Conservation (phyloP, 1,140 invertebrate species). For the Cydia pomonella region DNA sequence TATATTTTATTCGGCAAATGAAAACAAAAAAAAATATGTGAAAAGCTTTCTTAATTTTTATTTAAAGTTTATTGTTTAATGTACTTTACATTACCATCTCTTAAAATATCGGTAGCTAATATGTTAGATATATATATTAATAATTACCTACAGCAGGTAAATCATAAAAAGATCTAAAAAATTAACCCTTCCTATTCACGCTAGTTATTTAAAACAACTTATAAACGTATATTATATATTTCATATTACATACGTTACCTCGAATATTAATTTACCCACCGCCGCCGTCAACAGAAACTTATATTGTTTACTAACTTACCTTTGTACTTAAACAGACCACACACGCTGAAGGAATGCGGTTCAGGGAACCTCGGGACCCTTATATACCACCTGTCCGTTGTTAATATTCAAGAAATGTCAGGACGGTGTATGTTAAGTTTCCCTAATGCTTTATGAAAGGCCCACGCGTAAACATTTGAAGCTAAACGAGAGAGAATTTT, state of each 20-base stretch:
- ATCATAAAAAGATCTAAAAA: no score
- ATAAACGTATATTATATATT: no score
- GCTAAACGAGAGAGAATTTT: background rate
- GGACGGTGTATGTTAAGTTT: constrained; percentile 50
- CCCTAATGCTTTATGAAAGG: constrained; percentile 40
- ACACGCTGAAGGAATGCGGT: constrained; percentile 11
- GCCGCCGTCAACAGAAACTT: constrained; percentile 25
- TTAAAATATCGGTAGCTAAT: no score
- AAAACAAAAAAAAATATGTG: no score
- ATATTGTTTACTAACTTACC: constrained; percentile 18
- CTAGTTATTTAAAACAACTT: no score
- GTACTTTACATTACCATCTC: no score
- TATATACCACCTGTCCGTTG: constrained; percentile 31
- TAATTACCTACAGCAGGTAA: no score
- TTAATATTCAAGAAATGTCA: constrained; percentile 60
- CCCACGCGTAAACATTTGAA: background rate
- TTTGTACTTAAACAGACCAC: constrained; percentile 23
- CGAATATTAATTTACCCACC: constrained; percentile 22
- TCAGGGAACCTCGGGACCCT: constrained; percentile 32
- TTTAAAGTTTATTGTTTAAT: no score
- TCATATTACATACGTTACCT: background rate
- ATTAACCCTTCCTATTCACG: no score
- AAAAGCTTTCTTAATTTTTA: no score
- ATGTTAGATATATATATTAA: no score
- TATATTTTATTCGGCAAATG: no score